A percentile compares a stretch with the other conserved stretches of the same genome.
These are phyloP conservation scores for Hycleus phaleratus DNA, from an alignment of 1,140 invertebrate species.

Conservation along the genomic window DNA sequence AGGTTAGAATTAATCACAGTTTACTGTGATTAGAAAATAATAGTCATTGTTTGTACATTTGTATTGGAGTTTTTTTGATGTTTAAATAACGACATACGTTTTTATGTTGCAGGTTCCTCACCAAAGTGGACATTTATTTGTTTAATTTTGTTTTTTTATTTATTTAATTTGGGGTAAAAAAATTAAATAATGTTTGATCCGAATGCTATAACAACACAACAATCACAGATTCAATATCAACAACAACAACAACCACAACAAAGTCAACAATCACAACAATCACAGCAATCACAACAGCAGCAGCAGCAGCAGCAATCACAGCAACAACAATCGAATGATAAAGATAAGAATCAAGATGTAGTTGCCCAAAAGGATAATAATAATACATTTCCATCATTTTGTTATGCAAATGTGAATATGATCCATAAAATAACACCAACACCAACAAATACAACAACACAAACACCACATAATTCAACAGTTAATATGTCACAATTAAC, in stretches of 20 bases:
- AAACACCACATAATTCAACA: constrained; percentile 40
- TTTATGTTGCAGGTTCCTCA: too few relatives aligned
- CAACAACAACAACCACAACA: constrained; percentile 26
- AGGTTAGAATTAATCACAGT: too few relatives aligned
- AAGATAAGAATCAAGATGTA: constrained; percentile 26
- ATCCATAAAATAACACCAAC: constrained; percentile 50
- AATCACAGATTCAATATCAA: constrained; percentile 36
- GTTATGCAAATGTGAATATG: constrained; percentile 61
- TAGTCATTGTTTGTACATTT: too few relatives aligned
- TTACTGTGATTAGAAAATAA: too few relatives aligned
- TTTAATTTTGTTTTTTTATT: neutral
- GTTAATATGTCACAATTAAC: constrained; percentile 57
- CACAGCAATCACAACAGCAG: constrained; percentile 34
- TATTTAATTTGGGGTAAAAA: neutral
- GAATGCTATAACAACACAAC: constrained; percentile 37
- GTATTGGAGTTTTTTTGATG: too few relatives aligned
- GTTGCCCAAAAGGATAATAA: constrained; percentile 29
- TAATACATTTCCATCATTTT: constrained; percentile 55
- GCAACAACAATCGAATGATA: constrained; percentile 31
- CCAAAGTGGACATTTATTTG: neutral
- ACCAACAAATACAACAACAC: constrained; percentile 33
- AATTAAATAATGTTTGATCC: constrained; percentile 37
- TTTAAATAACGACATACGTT: too few relatives aligned
- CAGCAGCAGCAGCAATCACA: constrained; percentile 27
- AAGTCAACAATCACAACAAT: constrained; percentile 26